phyloP scores from a whole-genome alignment of 2,113 vertebrate species.

The Irena cyanogastra region DNA sequence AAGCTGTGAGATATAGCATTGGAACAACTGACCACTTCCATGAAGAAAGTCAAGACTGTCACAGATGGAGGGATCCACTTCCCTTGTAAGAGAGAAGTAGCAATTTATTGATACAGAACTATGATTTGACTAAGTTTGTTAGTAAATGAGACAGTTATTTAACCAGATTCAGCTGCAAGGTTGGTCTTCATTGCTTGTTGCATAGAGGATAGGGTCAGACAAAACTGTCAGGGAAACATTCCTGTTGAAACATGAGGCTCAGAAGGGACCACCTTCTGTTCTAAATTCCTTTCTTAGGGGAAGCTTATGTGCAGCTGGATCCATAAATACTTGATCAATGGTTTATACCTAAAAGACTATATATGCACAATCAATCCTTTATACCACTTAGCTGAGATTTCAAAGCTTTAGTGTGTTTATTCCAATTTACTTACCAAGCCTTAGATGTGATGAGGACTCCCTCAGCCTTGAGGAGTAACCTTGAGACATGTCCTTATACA shows the following conservation, averaged over 20 bases:
- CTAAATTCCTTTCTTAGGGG: not conserved
- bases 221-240: not conserved
- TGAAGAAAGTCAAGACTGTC: not conserved
- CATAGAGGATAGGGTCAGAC: not conserved
- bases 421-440: not conserved
- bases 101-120: not conserved
- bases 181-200: not conserved
- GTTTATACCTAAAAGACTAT: not conserved
- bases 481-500: not conserved
- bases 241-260: not conserved
- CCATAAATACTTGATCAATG: rapidly evolving
- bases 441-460: not conserved
- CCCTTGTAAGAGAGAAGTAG: not conserved
- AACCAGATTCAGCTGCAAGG: not conserved
- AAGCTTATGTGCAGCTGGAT: not conserved
- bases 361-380: not conserved
- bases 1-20: not conserved
- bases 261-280: not conserved
- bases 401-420: not conserved
- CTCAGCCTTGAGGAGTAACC: not conserved
- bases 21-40: not conserved
- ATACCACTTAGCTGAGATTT: not conserved
- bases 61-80: not conserved
- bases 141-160: not conserved
- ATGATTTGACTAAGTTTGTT: not conserved